Conservation (phyloP, 2,113 vertebrate species). For the Nothobranchius kuhntae region DNA sequence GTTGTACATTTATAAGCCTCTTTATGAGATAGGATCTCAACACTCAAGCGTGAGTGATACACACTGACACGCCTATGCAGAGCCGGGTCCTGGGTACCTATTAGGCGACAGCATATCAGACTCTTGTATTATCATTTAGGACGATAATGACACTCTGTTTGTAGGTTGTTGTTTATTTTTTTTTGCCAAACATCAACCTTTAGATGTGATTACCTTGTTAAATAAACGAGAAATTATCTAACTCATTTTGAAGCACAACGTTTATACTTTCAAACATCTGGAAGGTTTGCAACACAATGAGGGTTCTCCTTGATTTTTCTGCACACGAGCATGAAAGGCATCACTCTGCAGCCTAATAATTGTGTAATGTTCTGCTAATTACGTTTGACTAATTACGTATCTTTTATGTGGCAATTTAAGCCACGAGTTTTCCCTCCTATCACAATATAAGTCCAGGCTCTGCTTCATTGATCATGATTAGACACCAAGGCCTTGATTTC, state of each 20-base stretch:
- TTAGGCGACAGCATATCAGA: constrained; percentile 42
- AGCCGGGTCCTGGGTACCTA: constrained; percentile 34
- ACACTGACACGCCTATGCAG: constrained; percentile 48
- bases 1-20: constrained; percentile 82
- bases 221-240: constrained; percentile 20
- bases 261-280: constrained; percentile 10
- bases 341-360: constrained; percentile 68
- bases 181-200: constrained; percentile 8
- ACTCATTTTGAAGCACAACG: neutral
- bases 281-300: constrained; percentile 22
- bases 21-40: constrained; percentile 81
- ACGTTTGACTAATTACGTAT: constrained; percentile 79
- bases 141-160: constrained; percentile 9
- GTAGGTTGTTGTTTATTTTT: neutral
- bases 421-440: constrained; percentile 68
- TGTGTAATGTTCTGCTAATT: constrained; percentile 81
- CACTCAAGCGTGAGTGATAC: constrained; percentile 75
- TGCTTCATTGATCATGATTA: constrained; percentile 74
- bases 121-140: constrained; percentile 37
- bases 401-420: constrained; percentile 74
- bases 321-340: constrained; percentile 77
- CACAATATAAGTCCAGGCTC: constrained; percentile 56
- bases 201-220: constrained; percentile 25
- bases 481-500: constrained; percentile 67
- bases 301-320: constrained; percentile 61